These are phyloP conservation scores for Acinonyx jubatus DNA, from an alignment of 2,113 vertebrate species.

Conservation along the genomic window DNA sequence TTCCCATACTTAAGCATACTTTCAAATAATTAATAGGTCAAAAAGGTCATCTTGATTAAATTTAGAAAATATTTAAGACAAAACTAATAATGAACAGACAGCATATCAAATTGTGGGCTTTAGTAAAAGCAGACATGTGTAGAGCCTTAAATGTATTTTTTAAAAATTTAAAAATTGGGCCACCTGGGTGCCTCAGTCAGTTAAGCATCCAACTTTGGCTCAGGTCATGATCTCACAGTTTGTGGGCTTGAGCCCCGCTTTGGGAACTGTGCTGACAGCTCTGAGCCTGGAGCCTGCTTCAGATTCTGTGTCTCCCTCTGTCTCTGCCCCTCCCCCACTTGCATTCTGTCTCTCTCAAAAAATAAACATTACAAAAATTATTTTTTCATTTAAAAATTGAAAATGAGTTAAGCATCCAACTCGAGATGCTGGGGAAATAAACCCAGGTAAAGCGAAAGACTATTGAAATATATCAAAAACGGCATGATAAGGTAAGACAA, in stretches of 20 bases:
- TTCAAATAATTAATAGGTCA: neutral
- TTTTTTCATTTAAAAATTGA: neutral
- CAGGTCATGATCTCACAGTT: too few species aligned
- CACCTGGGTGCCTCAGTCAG: too few species aligned
- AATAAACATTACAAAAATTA: too few species aligned
- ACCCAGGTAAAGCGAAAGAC: neutral
- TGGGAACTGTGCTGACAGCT: too few species aligned
- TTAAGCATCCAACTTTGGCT: too few species aligned
- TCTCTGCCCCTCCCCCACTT: too few species aligned
- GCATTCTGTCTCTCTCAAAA: too few species aligned
- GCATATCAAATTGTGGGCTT: neutral
- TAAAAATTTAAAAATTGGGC: neutral
- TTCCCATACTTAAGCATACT: neutral
- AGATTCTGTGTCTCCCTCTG: too few species aligned
- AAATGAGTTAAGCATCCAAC: neutral
- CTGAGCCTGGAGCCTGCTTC: too few species aligned
- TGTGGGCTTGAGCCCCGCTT: too few species aligned
- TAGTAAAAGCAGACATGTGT: neutral
- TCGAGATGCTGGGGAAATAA: neutral
- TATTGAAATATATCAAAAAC: neutral
- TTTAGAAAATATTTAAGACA: conserved; percentile 17
- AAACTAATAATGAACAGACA: conserved; percentile 24
- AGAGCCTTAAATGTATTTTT: neutral
- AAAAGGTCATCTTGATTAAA: neutral
- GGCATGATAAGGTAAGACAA: neutral